Evolutionary conservation across 2,113 vertebrate genomes (phyloP), one percentile per base, ranked within the genome.

Genomic region (Aldabrachelys gigantea): DNA sequence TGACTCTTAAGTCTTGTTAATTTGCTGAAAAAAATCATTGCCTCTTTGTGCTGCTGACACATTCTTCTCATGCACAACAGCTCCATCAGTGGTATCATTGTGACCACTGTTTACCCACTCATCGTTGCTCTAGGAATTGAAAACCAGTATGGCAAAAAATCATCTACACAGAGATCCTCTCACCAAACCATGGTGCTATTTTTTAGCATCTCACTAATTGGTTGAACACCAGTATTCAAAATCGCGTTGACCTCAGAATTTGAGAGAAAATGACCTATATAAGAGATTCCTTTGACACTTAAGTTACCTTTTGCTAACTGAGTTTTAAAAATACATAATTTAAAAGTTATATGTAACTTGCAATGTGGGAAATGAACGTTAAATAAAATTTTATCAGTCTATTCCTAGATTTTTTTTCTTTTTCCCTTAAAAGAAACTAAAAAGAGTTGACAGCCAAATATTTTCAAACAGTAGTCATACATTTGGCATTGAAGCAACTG

Each of bases 31-130:
- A 49, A 50, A 88, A 29, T 85, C 27, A 29, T 86, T 83, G 57
- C 52, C 59, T 9, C 19, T 76, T 19, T 80, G 54, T 85, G 47
- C 78, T 83, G 29, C 29, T 78, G 87, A 65, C 7, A 25, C 1
- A 4, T 31, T 31, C 5, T 5, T 80, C 21, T 31, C 1, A 0
- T 75, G 82, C 35, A 2, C 3, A 8, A 47, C 41, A n/a, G 49
- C 56, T 87, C 5, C 2, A 4, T 12, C n/a, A 57, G 27, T n/a
- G 1, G 0, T 80, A 53, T 25, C 3, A 38, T 80, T 50, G 41
- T 85, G 87, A 22, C 38, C 82, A 10, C 53, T 84, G 13, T 80
- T 72, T 41, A 54, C 59, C 4, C 35, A 72, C 29, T 69, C 35
- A 69, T n/a, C 35, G 21, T 69, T 38, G 8, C 35, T 69, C 35